Evolutionary conservation across 2,113 vertebrate species (phyloP), one percentile per base, ranked within the genome.

Genomic region (Falco punctatus): DNA sequence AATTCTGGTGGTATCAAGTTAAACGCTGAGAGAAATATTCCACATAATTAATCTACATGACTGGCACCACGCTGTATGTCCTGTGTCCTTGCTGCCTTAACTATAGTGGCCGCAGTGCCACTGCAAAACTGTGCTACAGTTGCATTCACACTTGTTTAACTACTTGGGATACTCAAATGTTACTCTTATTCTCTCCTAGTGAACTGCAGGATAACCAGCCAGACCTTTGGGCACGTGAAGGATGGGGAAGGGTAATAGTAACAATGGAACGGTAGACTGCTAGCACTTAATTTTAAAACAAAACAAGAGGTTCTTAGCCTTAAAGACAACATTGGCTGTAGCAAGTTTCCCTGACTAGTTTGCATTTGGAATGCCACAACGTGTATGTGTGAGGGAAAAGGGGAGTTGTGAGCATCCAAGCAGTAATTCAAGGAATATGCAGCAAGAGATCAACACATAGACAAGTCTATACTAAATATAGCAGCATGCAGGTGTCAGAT

Each of bases 301-400:
- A 70, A 2, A 23, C 8, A 62, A 15, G 5, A 6, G 21, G 15
- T 40, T 35, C 10, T 40, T 49, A 23, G 35, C 16, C 27, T 75
- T 33, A 67, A 75, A 86, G 27, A 67, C 10, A 79, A 88, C 8
- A 66, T 9, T 20, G 13, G 26, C 23, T 71, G 13, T 26, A 81
- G 40, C 46, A 55, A 79, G 30, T 48, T n/a, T 30, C 10, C 17
- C 24, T 28, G 17, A 40, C 33, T 38, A 72, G 40, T 44, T 66
- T 3, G 1, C 0, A 0, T 23, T 24, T 82, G 10, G 24, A 19
- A 64, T 42, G 22, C 10, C 13, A 52, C 17, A 65, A 70, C 6
- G 57, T 33, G 4, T 1, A 40, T 0, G 2, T 30, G 9, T 33
- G 44, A 74, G 5, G 13, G 20, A 42, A 88, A 82, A 32, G 6